Evolutionary conservation across 2,797 vertebrate genomes (phyloP), one percentile per base, ranked within the genome.

Genomic region (Hoplostethus mediterraneus): DNA sequence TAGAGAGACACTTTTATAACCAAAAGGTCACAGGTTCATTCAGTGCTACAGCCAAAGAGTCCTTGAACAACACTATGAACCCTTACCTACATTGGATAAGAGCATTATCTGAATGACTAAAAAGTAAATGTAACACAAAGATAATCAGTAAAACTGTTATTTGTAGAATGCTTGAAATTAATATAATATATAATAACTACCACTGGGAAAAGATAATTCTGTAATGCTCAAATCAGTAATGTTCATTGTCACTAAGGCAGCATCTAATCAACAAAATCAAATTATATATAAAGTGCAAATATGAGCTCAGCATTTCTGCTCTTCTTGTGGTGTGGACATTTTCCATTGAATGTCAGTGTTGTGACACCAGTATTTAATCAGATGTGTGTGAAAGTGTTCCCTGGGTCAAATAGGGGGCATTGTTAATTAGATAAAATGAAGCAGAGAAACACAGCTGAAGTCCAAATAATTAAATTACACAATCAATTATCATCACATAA

Each of bases 11-110:
- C 81, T 79, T 87, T 86, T 8, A 40, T 9, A 82, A 81, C 81
- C 70, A 75, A 71, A 60, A 82, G 83, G 76, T 87, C 79, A 88
- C 25, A 49, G 73, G 81, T 84, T 89, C 81, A 84, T 45, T 56
- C 72, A 69, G 63, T 63, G 68, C 25, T 81, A 76, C 71, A 83
- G 77, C 79, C 82, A 65, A 84, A 79, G 77, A 75, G 81, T 77
- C 78, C 58, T 47, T 60, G 49, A 63, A 70, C 73, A 66, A 73
- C 56, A 55, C 54, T 45, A 42, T 64, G 44, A 71, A 77, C 77
- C 66, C 61, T 0, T 38, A 66, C 48, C 67, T 68, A 78, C 59
- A 64, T 45, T 6, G 42, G 25, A 60, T n/a, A 63, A 53, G 8
- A 38, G 28, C 16, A 33, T 17, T 51, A n/a, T 30, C 45, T 42